Evolutionary conservation across 1,140 invertebrate species (phyloP).

Genomic region (Meloidogyne floridensis): DNA sequence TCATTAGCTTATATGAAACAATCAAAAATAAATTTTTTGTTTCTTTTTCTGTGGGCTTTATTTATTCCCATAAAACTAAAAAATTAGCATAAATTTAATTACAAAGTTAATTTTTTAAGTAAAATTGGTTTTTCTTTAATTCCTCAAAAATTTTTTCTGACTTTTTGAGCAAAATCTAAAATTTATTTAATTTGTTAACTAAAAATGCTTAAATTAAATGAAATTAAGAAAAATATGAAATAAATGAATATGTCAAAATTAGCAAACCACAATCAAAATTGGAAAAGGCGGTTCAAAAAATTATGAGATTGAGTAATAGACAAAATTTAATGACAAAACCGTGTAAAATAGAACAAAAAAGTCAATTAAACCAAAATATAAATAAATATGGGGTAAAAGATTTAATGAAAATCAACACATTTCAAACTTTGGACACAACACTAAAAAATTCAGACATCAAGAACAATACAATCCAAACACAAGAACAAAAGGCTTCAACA

Average conservation of each 20-base stretch:
- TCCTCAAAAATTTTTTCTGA: too few relatives aligned
- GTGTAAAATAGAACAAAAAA: not conserved
- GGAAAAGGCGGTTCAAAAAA: slow-evolving; percentile 8
- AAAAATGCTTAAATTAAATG: not conserved
- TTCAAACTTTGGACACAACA: not conserved
- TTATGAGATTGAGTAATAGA: not conserved
- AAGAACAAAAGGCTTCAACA: not conserved
- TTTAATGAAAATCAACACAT: too few relatives aligned
- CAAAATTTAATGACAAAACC: not conserved
- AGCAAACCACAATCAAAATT: not conserved
- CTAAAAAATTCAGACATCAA: not conserved
- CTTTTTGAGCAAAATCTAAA: too few relatives aligned
- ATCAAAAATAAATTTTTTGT: too few relatives aligned
- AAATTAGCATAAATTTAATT: too few relatives aligned
- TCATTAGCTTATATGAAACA: too few relatives aligned
- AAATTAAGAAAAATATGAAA: not conserved
- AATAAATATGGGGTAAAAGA: not conserved
- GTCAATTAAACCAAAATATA: not conserved
- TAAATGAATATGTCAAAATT: not conserved
- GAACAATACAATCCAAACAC: not conserved
- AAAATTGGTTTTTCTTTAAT: too few relatives aligned
- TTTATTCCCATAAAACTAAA: too few relatives aligned
- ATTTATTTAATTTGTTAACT: not conserved
- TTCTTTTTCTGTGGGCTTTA: too few relatives aligned
- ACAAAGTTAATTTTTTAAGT: too few relatives aligned